phyloP scores from a whole-genome alignment of 2,113 vertebrate species.

The Lutjanus erythropterus region DNA sequence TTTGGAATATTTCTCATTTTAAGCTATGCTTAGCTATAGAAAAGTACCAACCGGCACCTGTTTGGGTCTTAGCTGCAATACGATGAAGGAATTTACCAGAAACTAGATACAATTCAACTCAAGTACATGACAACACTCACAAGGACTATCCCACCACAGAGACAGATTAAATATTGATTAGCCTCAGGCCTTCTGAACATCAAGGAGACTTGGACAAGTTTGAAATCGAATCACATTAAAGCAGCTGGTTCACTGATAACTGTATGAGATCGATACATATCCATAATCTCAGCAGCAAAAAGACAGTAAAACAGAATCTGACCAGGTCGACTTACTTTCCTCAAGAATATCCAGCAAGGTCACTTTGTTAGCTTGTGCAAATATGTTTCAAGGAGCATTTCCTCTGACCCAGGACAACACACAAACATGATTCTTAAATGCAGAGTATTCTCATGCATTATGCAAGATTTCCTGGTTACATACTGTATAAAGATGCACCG shows the following conservation, averaged over 20 bases:
- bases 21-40: neutral
- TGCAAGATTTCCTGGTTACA: neutral
- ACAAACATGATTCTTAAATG: neutral
- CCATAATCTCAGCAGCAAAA: slow-evolving; percentile 20
- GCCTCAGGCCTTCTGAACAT: slow-evolving; percentile 28
- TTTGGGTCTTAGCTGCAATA: neutral
- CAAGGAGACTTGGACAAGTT: slow-evolving; percentile 11
- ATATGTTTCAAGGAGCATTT: neutral
- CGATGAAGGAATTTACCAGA: slow-evolving; percentile 16
- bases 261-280: slow-evolving; percentile 38
- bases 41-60: neutral
- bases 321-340: neutral
- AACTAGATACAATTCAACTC: slow-evolving; percentile 3
- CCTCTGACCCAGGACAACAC: neutral
- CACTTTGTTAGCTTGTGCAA: neutral
- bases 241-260: slow-evolving; percentile 35
- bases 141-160: slow-evolving; percentile 25
- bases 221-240: slow-evolving; percentile 50
- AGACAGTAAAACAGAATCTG: neutral
- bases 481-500: too few relatives aligned
- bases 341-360: slow-evolving; percentile 46
- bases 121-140: slow-evolving; percentile 16
- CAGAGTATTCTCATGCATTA: neutral
- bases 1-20: neutral
- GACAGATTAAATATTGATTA: slow-evolving; percentile 67